Evolutionary conservation across 1,140 invertebrate species (phyloP).

Genomic region (Drosophila chauvacae): DNA sequence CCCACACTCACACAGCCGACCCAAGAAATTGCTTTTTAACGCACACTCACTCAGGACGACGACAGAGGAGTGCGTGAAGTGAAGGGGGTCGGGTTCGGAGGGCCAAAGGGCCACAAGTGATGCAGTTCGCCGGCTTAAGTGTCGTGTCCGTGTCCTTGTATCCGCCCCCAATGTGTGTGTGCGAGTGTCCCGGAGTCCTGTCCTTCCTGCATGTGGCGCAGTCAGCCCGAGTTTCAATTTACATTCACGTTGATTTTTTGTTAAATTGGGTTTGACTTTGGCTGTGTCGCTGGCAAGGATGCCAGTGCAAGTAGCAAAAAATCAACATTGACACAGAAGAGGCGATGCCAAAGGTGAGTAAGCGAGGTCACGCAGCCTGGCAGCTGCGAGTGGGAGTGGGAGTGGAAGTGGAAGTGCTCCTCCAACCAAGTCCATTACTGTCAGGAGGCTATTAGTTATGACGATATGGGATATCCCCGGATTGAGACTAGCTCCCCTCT

Average conservation of each 20-base stretch:
- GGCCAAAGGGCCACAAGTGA: constrained; percentile 18
- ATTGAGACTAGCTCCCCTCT: background rate
- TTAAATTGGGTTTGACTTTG: constrained; percentile 79
- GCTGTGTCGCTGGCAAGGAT: constrained; percentile 52
- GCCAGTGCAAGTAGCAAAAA: constrained; percentile 57
- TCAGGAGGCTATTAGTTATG: background rate
- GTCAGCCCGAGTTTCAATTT: constrained; percentile 69
- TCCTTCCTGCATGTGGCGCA: constrained; percentile 15
- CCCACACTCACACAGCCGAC: constrained; percentile 26
- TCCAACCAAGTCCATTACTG: constrained; percentile 3
- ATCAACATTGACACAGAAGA: constrained; percentile 70
- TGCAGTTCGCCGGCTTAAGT: constrained; percentile 45
- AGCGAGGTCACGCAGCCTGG: constrained; percentile 21
- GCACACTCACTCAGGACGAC: constrained; percentile 37
- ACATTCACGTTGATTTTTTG: constrained; percentile 80
- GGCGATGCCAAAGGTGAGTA: constrained; percentile 41
- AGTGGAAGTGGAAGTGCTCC: background rate
- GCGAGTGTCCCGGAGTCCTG: background rate
- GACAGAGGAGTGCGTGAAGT: background rate
- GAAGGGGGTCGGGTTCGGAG: background rate
- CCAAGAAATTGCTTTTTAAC: constrained; percentile 77
- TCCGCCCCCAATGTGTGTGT: constrained; percentile 9
- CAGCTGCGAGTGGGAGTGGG: background rate
- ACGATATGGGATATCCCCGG: background rate
- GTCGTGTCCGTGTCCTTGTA: constrained; percentile 26